A percentile compares a stretch with the other conserved stretches of the same genome.
phyloP scores from a whole-genome alignment of 2,797 vertebrate species.

The Podarcis siculus region DNA sequence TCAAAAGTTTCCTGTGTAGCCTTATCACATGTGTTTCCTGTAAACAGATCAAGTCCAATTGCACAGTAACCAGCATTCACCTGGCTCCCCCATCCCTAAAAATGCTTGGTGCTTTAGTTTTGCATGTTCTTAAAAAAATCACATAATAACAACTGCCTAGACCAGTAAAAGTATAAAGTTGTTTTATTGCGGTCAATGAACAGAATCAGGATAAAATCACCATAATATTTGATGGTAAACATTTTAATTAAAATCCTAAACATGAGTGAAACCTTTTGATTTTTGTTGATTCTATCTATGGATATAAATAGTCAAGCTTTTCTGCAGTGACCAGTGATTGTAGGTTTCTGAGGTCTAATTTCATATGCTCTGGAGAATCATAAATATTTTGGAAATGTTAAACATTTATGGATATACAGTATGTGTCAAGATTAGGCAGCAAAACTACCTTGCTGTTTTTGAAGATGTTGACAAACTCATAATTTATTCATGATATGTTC shows the following conservation, averaged over 20 bases:
- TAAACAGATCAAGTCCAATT: too few species aligned
- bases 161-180: neutral
- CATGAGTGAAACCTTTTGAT: neutral
- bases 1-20: too few species aligned
- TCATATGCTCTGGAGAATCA: neutral
- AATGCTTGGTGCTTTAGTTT: constrained; percentile 25
- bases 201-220: too few species aligned
- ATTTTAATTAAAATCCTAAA: constrained; percentile 32
- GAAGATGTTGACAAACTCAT: neutral
- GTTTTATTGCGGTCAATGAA: too few species aligned
- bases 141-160: constrained; percentile 35
- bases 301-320: neutral
- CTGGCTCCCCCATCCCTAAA: neutral
- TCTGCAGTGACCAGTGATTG: neutral
- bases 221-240: constrained; percentile 11
- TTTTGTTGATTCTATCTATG: neutral
- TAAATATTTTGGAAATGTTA: neutral
- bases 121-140: constrained; percentile 34
- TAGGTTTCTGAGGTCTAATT: constrained; percentile 4
- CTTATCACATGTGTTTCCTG: too few species aligned
- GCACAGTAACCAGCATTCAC: constrained; percentile 24
- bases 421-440: constrained; percentile 1
- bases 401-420: neutral
- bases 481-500: neutral
- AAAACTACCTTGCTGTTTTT: neutral